Base-by-base conservation (phyloP, 92 coral and sea anemone species). In the Zoanthus solanderi region DNA sequence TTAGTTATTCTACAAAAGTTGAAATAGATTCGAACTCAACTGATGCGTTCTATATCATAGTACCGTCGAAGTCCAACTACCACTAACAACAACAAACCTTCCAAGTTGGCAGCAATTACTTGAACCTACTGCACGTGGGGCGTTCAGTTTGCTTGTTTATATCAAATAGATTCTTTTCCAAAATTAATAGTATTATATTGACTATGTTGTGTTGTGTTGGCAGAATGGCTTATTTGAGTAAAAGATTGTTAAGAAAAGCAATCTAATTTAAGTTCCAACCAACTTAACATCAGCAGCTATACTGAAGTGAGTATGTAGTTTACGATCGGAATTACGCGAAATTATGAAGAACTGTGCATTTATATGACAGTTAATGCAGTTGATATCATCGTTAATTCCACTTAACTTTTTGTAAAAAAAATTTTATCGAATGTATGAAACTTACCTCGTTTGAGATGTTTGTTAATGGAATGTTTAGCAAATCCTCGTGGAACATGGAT, bases 391-490 rank as follows among this genome's bases (percentile, higher is more conserved):
- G 5, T 6, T 9, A 81, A 46, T 34, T 54, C 28, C 44, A 16
- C 52, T 23, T 67, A 71, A 30, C 45, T 10, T 14, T 45, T n/a
- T 16, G 42, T 78, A 1, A 45, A 65, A 12, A 66, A 45, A 50
- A 32, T 30, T 17, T 1, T 13, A 15, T 65, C 66, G 61, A 29
- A 18, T 71, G 85, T 46, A 65, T 28, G 75, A 45, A 23, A 4
- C 45, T 6, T 79, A 29, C 61, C 10, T 46, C 9, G 75, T 0
- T 30, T 10, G 37, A n/a, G 74, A 66, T 90, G 90, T 92, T 89
- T 94, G 91, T 95, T 95, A 93, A 91, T 94, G 85, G 91, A 83
- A 72, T 78, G 87, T 87, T 89, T 91, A 93, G 91, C 92, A 93
- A 93, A 95, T 91, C 96, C 94, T 84, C 95, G 92, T 72, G 68